A percentile compares a stretch with the other conserved stretches of the same genome.
Evolutionary conservation across 2,113 vertebrate genomes (phyloP).

Genomic region (Urocitellus parryii): DNA sequence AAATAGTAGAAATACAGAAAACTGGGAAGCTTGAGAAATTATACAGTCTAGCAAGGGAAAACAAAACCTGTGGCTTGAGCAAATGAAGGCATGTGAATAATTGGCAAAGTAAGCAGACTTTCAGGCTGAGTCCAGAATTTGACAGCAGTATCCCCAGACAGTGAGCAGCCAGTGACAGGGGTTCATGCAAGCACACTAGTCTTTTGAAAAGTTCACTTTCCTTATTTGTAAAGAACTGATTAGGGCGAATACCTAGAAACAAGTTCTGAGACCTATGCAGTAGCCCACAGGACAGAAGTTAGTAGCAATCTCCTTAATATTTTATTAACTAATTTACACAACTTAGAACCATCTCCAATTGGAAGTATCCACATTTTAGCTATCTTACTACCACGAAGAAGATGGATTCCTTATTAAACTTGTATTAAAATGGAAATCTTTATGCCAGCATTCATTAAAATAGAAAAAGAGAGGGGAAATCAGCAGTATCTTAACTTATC

Average conservation of each 20-base stretch:
- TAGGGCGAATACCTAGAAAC: not conserved
- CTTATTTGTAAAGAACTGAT: not conserved
- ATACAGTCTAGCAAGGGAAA: not conserved
- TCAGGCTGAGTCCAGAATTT: not conserved
- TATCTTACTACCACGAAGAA: conserved; percentile 41
- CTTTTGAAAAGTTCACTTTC: not conserved
- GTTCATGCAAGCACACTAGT: accelerated
- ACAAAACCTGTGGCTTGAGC: not conserved
- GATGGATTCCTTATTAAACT: conserved; percentile 57
- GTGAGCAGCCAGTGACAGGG: too few species aligned
- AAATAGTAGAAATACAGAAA: not conserved
- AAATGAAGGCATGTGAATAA: not conserved
- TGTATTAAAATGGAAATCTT: conserved; percentile 64
- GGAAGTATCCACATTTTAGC: conserved; percentile 25
- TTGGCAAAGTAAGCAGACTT: too few species aligned
- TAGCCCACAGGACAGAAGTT: not conserved
- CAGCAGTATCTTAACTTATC: not conserved
- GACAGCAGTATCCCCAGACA: accelerated
- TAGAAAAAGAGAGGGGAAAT: conserved; percentile 51
- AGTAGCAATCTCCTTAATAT: not conserved
- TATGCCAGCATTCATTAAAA: conserved; percentile 65
- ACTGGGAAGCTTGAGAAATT: not conserved
- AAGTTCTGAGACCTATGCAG: not conserved
- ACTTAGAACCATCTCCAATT: not conserved
- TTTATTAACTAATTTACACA: conserved; percentile 36